Evolutionary conservation across 2,113 vertebrate genomes (phyloP).

Genomic region (Pomatorhinus ruficollis): DNA sequence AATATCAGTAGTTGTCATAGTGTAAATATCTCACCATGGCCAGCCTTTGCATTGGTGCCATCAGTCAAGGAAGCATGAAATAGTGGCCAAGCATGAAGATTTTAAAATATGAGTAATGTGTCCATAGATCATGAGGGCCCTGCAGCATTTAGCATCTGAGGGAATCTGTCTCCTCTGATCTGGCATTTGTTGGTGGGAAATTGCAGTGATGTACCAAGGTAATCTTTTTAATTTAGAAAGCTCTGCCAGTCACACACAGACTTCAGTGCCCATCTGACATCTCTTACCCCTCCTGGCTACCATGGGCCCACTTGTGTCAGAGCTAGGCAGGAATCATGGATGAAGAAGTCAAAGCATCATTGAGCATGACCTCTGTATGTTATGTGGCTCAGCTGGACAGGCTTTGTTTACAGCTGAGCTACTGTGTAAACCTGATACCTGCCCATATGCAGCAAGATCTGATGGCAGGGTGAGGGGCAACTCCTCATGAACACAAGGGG

Average conservation of each 20-base stretch:
- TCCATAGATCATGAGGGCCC: neutral
- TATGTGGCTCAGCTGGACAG: neutral
- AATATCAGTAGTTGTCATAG: neutral
- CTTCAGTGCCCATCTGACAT: neutral
- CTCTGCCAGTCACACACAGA: neutral
- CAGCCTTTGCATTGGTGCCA: neutral
- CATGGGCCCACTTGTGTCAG: neutral
- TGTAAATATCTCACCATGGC: neutral
- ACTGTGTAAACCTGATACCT: neutral
- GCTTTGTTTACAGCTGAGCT: neutral
- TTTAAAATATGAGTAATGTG: neutral
- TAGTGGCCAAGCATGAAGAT: neutral
- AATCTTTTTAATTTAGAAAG: neutral
- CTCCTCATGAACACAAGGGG: neutral
- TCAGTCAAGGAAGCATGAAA: slow-evolving; percentile 1
- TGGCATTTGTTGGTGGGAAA: neutral
- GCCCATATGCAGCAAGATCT: neutral
- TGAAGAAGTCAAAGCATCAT: neutral
- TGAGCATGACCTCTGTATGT: neutral
- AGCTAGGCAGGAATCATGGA: neutral
- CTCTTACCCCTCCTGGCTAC: slow-evolving; percentile 26
- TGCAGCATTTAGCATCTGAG: neutral
- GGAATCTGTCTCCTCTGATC: neutral
- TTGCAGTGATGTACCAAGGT: neutral
- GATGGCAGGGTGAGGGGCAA: neutral